Evolutionary conservation across 2,797 vertebrate genomes (phyloP).

Genomic region (Holocentrus rufus): DNA sequence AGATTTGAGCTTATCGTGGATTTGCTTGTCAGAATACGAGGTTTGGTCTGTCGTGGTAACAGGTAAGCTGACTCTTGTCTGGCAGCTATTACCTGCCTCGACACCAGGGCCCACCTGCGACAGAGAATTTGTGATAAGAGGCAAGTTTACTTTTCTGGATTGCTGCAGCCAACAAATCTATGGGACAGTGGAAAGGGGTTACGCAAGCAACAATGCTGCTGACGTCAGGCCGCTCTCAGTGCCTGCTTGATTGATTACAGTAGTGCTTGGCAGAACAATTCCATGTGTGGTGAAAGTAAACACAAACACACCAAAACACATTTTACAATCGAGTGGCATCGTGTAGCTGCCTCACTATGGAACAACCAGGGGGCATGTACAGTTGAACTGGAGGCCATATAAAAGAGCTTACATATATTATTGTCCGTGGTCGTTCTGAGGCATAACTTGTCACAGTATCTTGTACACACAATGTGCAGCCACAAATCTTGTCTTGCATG

Average conservation of each 20-base stretch:
- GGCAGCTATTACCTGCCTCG: constrained; percentile 22
- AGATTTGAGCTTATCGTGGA: not conserved
- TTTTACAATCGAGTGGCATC: constrained; percentile 30
- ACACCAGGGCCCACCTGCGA: constrained; percentile 18
- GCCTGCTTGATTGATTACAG: constrained; percentile 76
- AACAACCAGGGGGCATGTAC: not conserved
- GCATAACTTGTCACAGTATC: not conserved
- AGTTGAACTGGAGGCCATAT: not conserved
- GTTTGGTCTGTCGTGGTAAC: not conserved
- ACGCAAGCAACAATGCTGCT: constrained; percentile 70
- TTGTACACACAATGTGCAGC: not conserved
- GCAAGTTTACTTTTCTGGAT: constrained; percentile 70
- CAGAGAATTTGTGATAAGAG: constrained; percentile 67
- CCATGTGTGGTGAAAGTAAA: constrained; percentile 40
- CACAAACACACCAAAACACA: constrained; percentile 53
- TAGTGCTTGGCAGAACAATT: constrained; percentile 51
- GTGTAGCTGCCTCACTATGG: not conserved
- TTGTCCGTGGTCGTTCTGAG: not conserved
- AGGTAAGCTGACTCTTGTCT: constrained; percentile 1
- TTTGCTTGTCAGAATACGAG: not conserved
- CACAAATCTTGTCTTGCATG: too few relatives aligned
- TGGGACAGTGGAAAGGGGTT: constrained; percentile 63
- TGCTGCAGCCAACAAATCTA: constrained; percentile 67
- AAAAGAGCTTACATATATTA: not conserved
- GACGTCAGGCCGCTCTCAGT: constrained; percentile 67